Percentiles rank a stretch among this genome's conserved stretches.
These are phyloP conservation scores for Dufourea novaeangliae DNA, from an alignment of 1,140 invertebrate genomes.

Conservation along the genomic window DNA sequence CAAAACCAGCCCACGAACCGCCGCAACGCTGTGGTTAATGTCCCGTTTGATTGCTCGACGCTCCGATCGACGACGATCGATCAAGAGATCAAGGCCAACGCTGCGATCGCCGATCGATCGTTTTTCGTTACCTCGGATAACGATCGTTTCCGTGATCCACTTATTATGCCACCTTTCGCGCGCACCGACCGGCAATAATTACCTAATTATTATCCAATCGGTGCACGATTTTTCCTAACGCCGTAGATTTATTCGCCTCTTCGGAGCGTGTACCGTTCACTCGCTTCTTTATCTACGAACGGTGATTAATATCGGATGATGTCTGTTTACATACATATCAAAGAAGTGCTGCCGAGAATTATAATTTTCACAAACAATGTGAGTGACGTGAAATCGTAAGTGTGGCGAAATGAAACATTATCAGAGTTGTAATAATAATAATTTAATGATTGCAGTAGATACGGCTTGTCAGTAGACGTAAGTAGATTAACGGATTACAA, in stretches of 20 bases:
- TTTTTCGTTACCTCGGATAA: slow-evolving; percentile 44
- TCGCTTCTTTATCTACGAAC: neutral
- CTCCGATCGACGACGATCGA: slow-evolving; percentile 62
- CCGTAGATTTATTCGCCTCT: neutral
- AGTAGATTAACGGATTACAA: no score
- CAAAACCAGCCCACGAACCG: slow-evolving; percentile 65
- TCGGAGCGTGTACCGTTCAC: neutral
- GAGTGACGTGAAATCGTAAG: no score
- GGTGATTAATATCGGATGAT: neutral
- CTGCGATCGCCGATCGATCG: slow-evolving; percentile 21
- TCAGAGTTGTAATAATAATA: no score
- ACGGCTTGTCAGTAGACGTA: no score
- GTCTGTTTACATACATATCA: no score
- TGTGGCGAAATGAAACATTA: no score
- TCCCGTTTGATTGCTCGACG: slow-evolving; percentile 78
- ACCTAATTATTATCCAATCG: slow-evolving; percentile 45
- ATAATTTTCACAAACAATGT: no score
- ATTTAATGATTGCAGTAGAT: no score
- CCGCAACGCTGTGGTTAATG: slow-evolving; percentile 78
- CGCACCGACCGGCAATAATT: slow-evolving; percentile 31
- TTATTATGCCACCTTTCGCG: slow-evolving; percentile 41
- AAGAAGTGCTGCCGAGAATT: no score
- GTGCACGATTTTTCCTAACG: neutral
- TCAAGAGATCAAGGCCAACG: slow-evolving; percentile 57
- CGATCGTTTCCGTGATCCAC: slow-evolving; percentile 49